These are phyloP conservation scores for Pteruthius melanotis DNA, from an alignment of 2,113 vertebrate species.

Conservation along the genomic window DNA sequence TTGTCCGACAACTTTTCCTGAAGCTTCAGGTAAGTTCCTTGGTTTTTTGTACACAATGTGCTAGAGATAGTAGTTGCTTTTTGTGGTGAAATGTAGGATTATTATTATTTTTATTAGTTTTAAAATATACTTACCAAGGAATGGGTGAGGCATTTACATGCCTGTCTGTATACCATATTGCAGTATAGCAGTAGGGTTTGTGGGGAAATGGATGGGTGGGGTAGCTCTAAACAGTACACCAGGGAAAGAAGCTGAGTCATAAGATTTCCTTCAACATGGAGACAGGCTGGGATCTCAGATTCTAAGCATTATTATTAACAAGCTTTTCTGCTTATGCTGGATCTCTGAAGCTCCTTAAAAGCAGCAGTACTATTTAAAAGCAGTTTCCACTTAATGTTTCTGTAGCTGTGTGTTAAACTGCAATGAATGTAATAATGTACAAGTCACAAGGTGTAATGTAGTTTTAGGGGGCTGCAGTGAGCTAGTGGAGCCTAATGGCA, in stretches of 20 bases:
- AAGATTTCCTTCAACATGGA: background rate
- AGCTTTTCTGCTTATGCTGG: background rate
- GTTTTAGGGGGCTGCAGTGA: background rate
- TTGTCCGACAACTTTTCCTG: background rate
- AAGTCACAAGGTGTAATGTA: background rate
- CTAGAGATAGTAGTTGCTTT: background rate
- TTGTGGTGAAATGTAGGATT: background rate
- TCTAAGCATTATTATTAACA: background rate
- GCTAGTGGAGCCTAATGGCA: background rate
- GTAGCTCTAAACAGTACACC: background rate
- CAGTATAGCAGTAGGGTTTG: background rate
- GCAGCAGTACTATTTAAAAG: background rate
- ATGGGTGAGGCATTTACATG: background rate
- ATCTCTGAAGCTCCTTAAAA: background rate
- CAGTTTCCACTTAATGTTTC: background rate
- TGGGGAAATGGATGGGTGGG: constrained; percentile 25
- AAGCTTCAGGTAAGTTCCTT: background rate
- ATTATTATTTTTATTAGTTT: background rate
- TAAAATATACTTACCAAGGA: background rate
- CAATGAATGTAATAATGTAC: background rate
- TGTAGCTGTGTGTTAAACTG: background rate
- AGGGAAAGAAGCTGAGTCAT: constrained; percentile 49
- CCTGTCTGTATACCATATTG: background rate
- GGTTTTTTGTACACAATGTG: accelerated
- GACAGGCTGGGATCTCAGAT: background rate